Evolutionary conservation across 2,888 invertebrate genomes (phyloP), one percentile per base, ranked within the genome.

Genomic region (Caenorhabditis afra): DNA sequence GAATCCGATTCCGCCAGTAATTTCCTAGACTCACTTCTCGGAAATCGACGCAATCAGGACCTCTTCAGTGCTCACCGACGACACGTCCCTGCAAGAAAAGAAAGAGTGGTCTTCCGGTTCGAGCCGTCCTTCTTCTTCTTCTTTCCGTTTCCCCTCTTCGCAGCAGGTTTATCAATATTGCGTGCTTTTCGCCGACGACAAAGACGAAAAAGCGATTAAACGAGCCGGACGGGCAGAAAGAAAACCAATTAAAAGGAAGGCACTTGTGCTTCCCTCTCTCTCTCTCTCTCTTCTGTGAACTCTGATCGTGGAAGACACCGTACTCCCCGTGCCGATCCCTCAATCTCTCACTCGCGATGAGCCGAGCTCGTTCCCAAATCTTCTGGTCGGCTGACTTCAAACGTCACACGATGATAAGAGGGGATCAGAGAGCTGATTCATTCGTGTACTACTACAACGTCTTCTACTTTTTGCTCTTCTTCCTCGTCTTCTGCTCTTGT

Each of bases 1-100:
- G n/a, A n/a, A n/a, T n/a, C n/a, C n/a, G n/a, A n/a, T n/a, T n/a
- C n/a, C n/a, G n/a, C n/a, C n/a, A n/a, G n/a, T n/a, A n/a, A n/a
- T n/a, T 41, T 58, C 11, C 37, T 37, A 37, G 37, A 70, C 81
- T 79, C 55, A 82, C 82, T 81, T 84, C 10, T 84, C 84, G 0
- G 84, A 73, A 23, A 84, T 73, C 41, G 79, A 79, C 1, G 45
- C 77, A 45, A 79, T 55, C 23, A 81, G 59, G 12, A 82, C 59
- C 39, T 79, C 82, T 37, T 84, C 84, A 7, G 73, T 68, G 41
- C 73, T 47, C 16, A 79, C 74, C 14, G 74, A 73, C 12, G 68
- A 58, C n/a, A 79, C 44, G 49, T 79, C 74, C 20, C 79, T 79
- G 68, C 37, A 79, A 74, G 35, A 50, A 59, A 22, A 7, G 1